Base-by-base conservation (phyloP, 1,140 invertebrate genomes). In the Aleiodes sp. region DNA sequence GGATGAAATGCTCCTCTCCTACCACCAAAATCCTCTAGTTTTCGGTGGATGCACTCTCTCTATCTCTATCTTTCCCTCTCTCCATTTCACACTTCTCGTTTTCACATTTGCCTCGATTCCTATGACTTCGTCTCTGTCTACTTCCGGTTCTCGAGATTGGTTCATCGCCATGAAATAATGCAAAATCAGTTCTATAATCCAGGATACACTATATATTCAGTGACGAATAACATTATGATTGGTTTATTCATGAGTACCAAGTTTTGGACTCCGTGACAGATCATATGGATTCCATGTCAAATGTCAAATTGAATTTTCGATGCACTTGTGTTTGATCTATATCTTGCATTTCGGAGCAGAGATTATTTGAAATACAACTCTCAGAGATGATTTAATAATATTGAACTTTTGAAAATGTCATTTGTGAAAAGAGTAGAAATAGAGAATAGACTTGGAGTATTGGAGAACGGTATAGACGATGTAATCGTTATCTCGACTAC, bases 11-110 rank as follows among this genome's bases (percentile, higher is more conserved):
- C 33, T 21, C 6, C 2, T 28, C 24, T 14, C 62, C 68, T 26
- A 7, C 29, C 0, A 19, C 37, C 61, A 63, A 82, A n/a, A n/a
- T 80, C 84, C 79, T 84, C 79, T 77, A 73, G 70, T 74, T 69
- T 63, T 67, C 29, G 19, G 24, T 29, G 16, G 10, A 24, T 43
- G 60, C 66, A 61, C 37, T 66, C 65, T 59, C 57, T 39, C 28
- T 60, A 39, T 26, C 31, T 41, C 56, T 37, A 12, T 9, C 26
- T 41, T 61, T 26, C 56, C 33, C 0, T 4, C 6, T 37, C 56
- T 16, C n/a, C 33, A 26, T 24, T 60, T 29, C 21, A 31, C 14
- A 72, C 59, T 68, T 75, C 75, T 70, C 62, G 6, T 65, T 37
- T 59, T 2, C n/a, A 7, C 43, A 24, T 21, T 33, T 24, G n/a